These are phyloP conservation scores for Apaloderma vittatum DNA, from an alignment of 2,113 vertebrate species.

Conservation along the genomic window DNA sequence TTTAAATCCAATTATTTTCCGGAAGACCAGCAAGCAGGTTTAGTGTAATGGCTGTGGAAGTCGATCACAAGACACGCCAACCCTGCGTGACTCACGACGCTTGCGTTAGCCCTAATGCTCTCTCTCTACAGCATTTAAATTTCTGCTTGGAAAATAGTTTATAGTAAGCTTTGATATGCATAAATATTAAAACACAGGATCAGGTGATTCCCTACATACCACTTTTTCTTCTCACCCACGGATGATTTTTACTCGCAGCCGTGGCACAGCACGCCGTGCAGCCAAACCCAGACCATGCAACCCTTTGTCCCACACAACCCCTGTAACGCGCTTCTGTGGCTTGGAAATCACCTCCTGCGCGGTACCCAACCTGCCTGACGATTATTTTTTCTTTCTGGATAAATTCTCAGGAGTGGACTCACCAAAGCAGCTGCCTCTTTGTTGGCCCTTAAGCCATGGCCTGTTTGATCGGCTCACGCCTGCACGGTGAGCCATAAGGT, in stretches of 20 bases:
- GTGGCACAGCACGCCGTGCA: background rate
- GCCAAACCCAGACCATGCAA: background rate
- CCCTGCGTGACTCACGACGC: accelerated
- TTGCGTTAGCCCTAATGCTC: background rate
- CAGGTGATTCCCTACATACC: background rate
- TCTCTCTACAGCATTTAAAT: background rate
- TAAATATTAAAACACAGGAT: background rate
- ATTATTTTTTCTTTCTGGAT: background rate
- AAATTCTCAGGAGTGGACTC: background rate
- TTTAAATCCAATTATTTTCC: background rate
- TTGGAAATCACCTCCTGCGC: background rate
- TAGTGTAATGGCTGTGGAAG: background rate
- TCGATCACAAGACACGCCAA: background rate
- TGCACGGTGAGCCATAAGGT: accelerated
- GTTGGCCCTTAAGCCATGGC: background rate
- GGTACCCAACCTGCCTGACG: background rate
- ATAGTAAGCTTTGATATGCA: background rate
- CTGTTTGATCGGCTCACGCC: accelerated
- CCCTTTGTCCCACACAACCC: background rate
- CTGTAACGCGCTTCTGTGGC: accelerated
- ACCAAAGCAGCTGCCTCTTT: background rate
- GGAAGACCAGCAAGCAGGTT: background rate
- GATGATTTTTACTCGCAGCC: background rate
- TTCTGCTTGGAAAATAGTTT: background rate
- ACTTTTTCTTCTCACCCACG: background rate